Conservation (phyloP, 2,797 vertebrate genomes). For the Coccyzus lansbergi region DNA sequence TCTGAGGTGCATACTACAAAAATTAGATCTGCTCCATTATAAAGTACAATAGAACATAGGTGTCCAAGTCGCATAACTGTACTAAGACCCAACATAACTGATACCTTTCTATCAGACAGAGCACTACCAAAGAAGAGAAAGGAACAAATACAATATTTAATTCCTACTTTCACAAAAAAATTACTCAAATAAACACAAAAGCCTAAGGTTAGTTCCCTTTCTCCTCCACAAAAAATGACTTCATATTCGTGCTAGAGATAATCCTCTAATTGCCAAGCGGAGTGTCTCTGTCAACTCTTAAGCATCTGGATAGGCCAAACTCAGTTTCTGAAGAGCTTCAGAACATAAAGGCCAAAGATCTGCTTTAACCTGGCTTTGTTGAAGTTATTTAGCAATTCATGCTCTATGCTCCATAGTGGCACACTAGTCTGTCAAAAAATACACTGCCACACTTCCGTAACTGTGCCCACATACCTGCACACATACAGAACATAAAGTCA, state of each 20-base stretch:
- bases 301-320: neutral
- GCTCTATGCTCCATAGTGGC: neutral
- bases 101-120: neutral
- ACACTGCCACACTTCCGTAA: neutral
- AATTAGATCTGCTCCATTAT: neutral
- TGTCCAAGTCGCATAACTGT: neutral
- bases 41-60: neutral
- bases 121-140: neutral
- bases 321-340: neutral
- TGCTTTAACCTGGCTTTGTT: neutral
- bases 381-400: neutral
- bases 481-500: neutral
- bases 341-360: neutral
- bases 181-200: no score
- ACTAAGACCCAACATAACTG: neutral
- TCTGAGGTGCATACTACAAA: rapidly evolving
- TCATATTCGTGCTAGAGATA: neutral
- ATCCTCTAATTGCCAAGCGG: neutral
- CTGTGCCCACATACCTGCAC: neutral
- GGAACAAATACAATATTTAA: neutral
- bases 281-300: neutral
- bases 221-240: neutral
- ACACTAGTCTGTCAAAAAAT: neutral
- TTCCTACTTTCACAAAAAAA: neutral
- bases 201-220: neutral